Conservation (phyloP, 30 jellyfish, hydroid and myxozoan genomes). For the Pseudorhiza aurosa region DNA sequence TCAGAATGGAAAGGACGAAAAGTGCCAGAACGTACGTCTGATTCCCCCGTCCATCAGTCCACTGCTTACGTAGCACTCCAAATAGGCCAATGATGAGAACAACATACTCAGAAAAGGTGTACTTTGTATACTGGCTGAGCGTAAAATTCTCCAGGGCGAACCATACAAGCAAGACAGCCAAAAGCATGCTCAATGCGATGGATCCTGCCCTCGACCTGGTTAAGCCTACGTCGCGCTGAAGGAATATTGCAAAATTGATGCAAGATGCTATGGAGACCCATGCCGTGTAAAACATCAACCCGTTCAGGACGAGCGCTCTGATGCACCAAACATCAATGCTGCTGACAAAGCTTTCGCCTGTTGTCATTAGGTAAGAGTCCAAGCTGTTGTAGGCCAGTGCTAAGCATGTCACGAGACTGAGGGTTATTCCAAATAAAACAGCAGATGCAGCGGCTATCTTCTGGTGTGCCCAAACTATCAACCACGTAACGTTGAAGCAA, state of each 20-base stretch:
- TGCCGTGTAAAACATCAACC: constrained; percentile 47
- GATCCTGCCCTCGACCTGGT: constrained; percentile 19
- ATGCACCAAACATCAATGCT: constrained; percentile 43
- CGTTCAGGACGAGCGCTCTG: constrained; percentile 35
- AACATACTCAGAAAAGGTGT: constrained; percentile 25
- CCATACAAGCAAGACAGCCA: constrained; percentile 38
- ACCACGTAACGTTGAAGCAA: constrained; percentile 59
- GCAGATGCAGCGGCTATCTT: constrained; percentile 20
- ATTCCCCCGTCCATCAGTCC: constrained; percentile 65
- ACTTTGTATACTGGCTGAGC: constrained; percentile 1
- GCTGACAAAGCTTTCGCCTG: constrained; percentile 1
- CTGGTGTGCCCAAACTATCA: constrained; percentile 76
- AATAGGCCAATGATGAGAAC: constrained; percentile 34
- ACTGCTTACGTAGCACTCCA: constrained; percentile 44
- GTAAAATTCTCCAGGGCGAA: constrained; percentile 50
- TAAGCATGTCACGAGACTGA: constrained; percentile 40
- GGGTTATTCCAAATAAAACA: constrained; percentile 23
- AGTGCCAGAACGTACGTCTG: constrained; percentile 43
- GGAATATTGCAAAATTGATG: constrained; percentile 51
- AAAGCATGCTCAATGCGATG: constrained; percentile 44
- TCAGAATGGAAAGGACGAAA: constrained; percentile 11
- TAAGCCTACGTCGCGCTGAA: constrained; percentile 5
- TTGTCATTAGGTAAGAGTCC: constrained; percentile 14
- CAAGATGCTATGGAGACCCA: constrained; percentile 61
- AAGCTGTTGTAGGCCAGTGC: constrained; percentile 62